Evolutionary conservation across 2,113 vertebrate species (phyloP).

Genomic region (Genyomyrus donnyi): DNA sequence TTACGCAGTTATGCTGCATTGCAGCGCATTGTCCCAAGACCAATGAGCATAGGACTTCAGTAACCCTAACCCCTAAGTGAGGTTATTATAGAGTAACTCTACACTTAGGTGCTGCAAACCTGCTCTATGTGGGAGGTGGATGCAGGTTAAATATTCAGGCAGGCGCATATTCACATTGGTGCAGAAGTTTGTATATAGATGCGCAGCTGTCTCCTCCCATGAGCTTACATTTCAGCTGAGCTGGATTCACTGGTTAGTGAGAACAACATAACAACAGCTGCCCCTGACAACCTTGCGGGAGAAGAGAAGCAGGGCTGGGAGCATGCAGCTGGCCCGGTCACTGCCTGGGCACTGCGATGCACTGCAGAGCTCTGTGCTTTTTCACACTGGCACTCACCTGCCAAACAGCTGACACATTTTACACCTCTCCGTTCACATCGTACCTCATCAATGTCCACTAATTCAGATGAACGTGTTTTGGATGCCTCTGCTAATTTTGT

Average conservation of each 20-base stretch:
- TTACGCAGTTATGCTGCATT: background rate
- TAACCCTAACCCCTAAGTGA: conserved; percentile 2
- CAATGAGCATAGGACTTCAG: background rate
- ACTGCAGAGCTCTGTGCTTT: background rate
- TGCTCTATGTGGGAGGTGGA: background rate
- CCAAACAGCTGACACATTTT: background rate
- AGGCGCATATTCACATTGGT: background rate
- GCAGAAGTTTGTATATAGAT: background rate
- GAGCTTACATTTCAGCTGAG: background rate
- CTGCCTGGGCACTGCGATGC: background rate
- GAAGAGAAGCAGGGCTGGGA: background rate
- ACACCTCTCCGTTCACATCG: background rate
- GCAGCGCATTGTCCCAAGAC: background rate
- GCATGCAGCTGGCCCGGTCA: background rate
- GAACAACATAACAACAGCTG: conserved; percentile 6
- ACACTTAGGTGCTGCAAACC: background rate
- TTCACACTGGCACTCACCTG: background rate
- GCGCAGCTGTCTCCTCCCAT: background rate
- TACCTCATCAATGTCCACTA: background rate
- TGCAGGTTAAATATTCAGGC: background rate
- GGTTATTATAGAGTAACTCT: background rate
- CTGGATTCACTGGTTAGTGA: background rate
- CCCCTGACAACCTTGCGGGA: background rate
- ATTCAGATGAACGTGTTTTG: background rate
- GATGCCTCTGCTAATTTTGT: background rate